Conservation (phyloP, 2,113 vertebrate genomes). For the Pseudopodoces humilis region DNA sequence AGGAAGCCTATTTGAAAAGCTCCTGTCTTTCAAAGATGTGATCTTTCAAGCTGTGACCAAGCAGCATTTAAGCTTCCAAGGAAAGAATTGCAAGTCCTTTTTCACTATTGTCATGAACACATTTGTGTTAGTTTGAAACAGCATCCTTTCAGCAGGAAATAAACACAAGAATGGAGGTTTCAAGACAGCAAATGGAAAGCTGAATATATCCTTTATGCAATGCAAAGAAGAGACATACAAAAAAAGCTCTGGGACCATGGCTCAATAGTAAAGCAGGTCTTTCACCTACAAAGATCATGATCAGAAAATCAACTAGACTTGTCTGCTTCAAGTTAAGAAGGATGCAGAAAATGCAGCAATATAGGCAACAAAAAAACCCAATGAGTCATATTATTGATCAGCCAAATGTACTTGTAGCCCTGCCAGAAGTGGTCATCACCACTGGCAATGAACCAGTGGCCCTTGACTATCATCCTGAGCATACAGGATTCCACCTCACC, state of each 20-base stretch:
- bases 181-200: neutral
- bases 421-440: neutral
- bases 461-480: neutral
- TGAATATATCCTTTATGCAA: neutral
- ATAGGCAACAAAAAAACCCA: neutral
- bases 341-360: neutral
- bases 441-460: neutral
- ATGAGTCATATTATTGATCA: neutral
- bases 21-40: neutral
- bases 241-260: neutral
- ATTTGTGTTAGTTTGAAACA: neutral
- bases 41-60: conserved; percentile 9
- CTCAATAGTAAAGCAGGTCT: neutral
- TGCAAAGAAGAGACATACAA: neutral
- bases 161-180: neutral
- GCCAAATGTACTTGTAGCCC: neutral
- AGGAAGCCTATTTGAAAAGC: conserved; percentile 42
- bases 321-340: neutral
- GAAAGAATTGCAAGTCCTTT: neutral
- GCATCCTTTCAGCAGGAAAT: neutral
- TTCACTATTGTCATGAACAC: neutral
- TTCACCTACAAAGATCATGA: neutral
- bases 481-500: neutral
- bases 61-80: neutral
- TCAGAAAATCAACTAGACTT: neutral